phyloP scores from a whole-genome alignment of 2,797 vertebrate species.

The Cryptoprocta ferox region DNA sequence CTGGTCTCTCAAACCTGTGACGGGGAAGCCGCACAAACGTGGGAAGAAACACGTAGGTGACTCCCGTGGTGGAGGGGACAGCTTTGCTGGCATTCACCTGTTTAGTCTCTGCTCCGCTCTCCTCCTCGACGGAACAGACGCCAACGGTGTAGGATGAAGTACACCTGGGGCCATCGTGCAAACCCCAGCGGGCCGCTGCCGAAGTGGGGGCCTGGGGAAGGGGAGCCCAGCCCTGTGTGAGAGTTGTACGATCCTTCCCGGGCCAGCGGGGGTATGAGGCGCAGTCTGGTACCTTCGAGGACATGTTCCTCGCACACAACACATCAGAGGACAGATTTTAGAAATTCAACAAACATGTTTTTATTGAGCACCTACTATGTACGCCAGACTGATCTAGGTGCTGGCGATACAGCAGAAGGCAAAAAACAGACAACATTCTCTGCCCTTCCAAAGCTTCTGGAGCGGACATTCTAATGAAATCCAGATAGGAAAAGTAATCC shows the following conservation, averaged over 20 bases:
- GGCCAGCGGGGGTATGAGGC: not conserved
- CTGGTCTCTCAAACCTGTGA: not conserved
- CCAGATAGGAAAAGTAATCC: not conserved
- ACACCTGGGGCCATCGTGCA: not conserved
- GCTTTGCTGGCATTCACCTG: not conserved
- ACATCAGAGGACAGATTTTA: constrained; percentile 13
- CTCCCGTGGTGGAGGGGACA: not conserved
- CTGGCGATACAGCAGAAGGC: not conserved
- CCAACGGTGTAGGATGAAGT: not conserved
- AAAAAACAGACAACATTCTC: constrained; percentile 39
- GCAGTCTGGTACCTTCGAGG: not conserved
- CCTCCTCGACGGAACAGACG: not conserved
- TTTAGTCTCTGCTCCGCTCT: not conserved
- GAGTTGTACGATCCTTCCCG: not conserved
- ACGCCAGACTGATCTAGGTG: not conserved
- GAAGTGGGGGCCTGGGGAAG: not conserved
- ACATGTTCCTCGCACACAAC: not conserved
- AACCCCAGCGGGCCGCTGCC: not conserved
- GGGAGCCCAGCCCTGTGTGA: not conserved
- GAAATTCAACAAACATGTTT: constrained; percentile 35
- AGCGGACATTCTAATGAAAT: not conserved
- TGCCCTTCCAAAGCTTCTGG: not conserved
- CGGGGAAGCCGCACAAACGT: not conserved
- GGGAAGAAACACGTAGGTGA: not conserved
- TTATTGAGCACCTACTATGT: constrained; percentile 63